These are phyloP conservation scores for Tursiops truncatus DNA, from an alignment of 2,113 vertebrate genomes.

Conservation along the genomic window DNA sequence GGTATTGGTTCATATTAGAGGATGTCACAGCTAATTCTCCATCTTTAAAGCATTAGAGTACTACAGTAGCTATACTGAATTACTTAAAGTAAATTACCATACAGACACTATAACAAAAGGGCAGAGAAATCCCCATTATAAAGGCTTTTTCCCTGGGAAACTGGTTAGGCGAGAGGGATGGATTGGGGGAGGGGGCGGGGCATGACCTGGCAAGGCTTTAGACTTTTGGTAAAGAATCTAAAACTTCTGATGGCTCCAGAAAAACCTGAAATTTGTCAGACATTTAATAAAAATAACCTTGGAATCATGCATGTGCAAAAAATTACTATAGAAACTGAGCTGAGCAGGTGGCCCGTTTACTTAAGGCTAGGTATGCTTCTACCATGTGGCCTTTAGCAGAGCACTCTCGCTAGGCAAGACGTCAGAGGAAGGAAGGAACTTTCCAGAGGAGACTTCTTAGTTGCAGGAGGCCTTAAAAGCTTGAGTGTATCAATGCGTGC, in stretches of 20 bases:
- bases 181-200: neutral
- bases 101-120: neutral
- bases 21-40: neutral
- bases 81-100: slow-evolving; percentile 15
- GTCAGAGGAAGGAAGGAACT: neutral
- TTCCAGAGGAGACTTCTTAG: neutral
- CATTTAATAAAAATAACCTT: slow-evolving; percentile 7
- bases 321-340: neutral
- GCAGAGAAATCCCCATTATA: neutral
- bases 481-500: neutral
- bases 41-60: neutral
- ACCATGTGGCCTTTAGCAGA: neutral
- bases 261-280: neutral
- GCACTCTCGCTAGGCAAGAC: neutral
- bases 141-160: neutral
- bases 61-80: neutral
- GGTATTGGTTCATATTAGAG: neutral
- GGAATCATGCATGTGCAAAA: neutral
- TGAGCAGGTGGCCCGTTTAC: neutral
- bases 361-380: neutral
- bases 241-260: neutral
- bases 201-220: neutral
- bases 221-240: neutral
- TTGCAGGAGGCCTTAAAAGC: neutral
- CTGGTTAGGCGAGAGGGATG: neutral